Percentiles rank a stretch among this genome's conserved stretches.
phyloP scores from a whole-genome alignment of 2,888 invertebrate species.

The Lacanobia wlatinum region DNA sequence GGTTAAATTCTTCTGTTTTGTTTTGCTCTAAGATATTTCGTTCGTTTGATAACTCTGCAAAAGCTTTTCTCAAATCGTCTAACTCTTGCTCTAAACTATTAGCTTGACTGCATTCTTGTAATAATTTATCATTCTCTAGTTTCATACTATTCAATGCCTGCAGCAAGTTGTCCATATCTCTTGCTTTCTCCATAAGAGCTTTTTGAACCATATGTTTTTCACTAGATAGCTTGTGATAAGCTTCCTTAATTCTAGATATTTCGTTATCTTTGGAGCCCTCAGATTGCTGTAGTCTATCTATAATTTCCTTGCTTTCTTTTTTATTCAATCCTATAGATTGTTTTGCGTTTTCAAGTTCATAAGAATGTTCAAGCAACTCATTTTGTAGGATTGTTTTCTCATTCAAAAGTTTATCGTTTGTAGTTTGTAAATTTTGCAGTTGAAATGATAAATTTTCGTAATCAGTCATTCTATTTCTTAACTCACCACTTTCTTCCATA shows the following conservation, averaged over 20 bases:
- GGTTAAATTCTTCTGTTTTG: slow-evolving; percentile 74
- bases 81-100: slow-evolving; percentile 69
- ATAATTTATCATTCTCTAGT: slow-evolving; percentile 65
- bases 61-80: slow-evolving; percentile 63
- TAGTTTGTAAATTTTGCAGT: slow-evolving; percentile 69
- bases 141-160: slow-evolving; percentile 61
- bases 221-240: slow-evolving; percentile 65
- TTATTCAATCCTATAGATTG: slow-evolving; percentile 70
- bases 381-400: slow-evolving; percentile 76
- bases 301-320: slow-evolving; percentile 74
- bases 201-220: slow-evolving; percentile 73
- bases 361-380: slow-evolving; percentile 69
- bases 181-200: slow-evolving; percentile 69
- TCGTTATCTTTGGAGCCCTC: slow-evolving; percentile 73
- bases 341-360: slow-evolving; percentile 71
- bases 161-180: slow-evolving; percentile 64
- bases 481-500: slow-evolving; percentile 75
- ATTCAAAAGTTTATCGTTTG: slow-evolving; percentile 68
- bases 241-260: slow-evolving; percentile 66
- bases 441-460: slow-evolving; percentile 71
- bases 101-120: slow-evolving; percentile 62
- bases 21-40: slow-evolving; percentile 68
- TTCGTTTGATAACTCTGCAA: slow-evolving; percentile 68
- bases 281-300: slow-evolving; percentile 68
- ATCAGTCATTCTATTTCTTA: slow-evolving; percentile 72